Conservation (phyloP, 2,797 vertebrate species). For the Mormyrops attenuatus region DNA sequence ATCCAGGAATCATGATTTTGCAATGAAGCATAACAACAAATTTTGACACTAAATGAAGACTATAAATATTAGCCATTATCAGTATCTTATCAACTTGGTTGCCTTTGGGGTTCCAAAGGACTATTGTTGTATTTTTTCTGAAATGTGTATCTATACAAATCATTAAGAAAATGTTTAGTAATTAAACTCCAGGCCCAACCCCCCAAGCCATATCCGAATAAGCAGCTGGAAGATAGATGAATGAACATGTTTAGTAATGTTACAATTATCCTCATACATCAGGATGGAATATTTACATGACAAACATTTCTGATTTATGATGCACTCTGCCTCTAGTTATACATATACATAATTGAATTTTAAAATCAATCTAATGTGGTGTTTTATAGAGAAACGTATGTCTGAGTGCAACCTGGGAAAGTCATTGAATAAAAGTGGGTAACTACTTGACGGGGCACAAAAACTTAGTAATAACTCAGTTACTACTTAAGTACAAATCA, state of each 20-base stretch:
- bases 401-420: neutral
- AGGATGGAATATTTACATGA: neutral
- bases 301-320: neutral
- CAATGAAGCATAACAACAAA: neutral
- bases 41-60: neutral
- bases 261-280: neutral
- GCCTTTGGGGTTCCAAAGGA: neutral
- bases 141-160: neutral
- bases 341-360: neutral
- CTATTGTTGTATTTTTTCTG: neutral
- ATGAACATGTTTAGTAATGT: neutral
- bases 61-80: neutral
- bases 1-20: neutral
- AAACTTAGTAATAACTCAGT: neutral
- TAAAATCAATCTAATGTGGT: neutral
- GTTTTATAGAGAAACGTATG: neutral
- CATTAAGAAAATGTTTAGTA: constrained; percentile 1
- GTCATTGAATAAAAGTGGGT: neutral
- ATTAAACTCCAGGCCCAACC: neutral
- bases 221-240: neutral
- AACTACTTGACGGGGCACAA: neutral
- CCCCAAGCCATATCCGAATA: neutral
- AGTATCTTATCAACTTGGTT: neutral
- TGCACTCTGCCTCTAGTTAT: neutral
- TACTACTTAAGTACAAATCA: neutral